These are phyloP conservation scores for Coremacera marginata DNA, from an alignment of 2,888 invertebrate species.

Conservation along the genomic window DNA sequence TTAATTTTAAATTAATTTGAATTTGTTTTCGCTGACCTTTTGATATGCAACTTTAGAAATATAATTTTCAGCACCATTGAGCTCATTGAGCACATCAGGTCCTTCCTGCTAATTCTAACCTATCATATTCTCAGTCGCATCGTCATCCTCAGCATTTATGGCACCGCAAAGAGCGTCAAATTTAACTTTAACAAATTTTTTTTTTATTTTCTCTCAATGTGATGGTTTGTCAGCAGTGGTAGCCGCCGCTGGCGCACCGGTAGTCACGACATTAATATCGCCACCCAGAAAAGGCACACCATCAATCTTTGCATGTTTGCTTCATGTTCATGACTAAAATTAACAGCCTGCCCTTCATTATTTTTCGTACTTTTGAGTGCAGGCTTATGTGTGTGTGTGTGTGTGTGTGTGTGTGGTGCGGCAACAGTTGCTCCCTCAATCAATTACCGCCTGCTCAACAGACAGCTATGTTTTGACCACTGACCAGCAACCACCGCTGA, in stretches of 20 bases:
- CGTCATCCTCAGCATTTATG: not conserved
- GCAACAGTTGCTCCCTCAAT: conserved; percentile 25
- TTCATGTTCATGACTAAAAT: conserved; percentile 26
- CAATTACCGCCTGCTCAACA: conserved; percentile 31
- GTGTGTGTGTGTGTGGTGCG: not conserved
- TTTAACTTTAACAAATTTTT: not conserved
- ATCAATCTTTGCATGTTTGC: conserved; percentile 25
- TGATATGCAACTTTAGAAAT: not conserved
- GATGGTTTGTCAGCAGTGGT: not conserved
- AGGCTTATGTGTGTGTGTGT: no score
- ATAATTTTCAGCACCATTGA: not conserved
- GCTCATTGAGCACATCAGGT: not conserved
- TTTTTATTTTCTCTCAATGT: not conserved
- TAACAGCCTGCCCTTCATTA: conserved; percentile 17
- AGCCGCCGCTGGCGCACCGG: not conserved
- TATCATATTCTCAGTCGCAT: not conserved
- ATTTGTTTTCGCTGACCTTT: not conserved
- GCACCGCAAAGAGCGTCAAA: not conserved
- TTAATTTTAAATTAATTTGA: not conserved
- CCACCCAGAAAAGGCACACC: conserved; percentile 15
- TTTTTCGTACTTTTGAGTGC: conserved; percentile 2
- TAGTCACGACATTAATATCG: conserved; percentile 7
- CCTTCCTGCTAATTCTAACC: not conserved
- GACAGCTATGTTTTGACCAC: conserved; percentile 15
- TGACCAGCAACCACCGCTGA: not conserved